A percentile compares a stretch with the other conserved stretches of the same genome.
Evolutionary conservation across 1,140 invertebrate genomes (phyloP).

Genomic region (Cyphomyrmex costatus): DNA sequence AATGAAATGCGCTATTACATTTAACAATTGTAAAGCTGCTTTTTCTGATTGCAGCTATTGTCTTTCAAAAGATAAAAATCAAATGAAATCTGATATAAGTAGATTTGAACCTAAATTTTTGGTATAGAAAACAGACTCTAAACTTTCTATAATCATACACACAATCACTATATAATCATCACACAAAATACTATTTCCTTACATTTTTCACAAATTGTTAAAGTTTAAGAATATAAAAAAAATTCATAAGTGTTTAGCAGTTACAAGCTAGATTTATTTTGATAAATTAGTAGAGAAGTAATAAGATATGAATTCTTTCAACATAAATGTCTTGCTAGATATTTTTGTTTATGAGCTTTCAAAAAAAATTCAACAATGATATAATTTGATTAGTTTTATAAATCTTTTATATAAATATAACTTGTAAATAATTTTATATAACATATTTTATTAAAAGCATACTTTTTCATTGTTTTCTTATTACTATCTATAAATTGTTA

Average conservation of each 20-base stretch:
- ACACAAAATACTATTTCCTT: neutral
- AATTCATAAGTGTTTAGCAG: neutral
- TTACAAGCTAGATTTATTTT: neutral
- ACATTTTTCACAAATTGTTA: neutral
- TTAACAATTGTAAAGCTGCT: too few relatives aligned
- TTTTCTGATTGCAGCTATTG: too few relatives aligned
- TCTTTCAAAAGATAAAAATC: too few relatives aligned
- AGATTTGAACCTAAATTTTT: too few relatives aligned
- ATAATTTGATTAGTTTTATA: neutral
- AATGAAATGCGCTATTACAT: too few relatives aligned
- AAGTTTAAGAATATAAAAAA: neutral
- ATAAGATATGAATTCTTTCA: neutral
- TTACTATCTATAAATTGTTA: neutral
- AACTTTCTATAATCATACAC: too few relatives aligned
- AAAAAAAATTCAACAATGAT: neutral
- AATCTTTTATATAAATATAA: neutral
- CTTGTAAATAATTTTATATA: neutral
- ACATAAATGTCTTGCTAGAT: neutral
- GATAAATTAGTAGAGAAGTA: neutral
- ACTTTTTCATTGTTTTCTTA: neutral
- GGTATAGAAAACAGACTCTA: too few relatives aligned
- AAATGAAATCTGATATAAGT: too few relatives aligned
- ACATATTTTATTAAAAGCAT: neutral
- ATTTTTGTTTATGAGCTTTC: neutral
- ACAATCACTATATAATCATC: too few relatives aligned